These are phyloP conservation scores for Stegodyphus mimosarum DNA, from an alignment of 1,140 invertebrate species.

Conservation along the genomic window DNA sequence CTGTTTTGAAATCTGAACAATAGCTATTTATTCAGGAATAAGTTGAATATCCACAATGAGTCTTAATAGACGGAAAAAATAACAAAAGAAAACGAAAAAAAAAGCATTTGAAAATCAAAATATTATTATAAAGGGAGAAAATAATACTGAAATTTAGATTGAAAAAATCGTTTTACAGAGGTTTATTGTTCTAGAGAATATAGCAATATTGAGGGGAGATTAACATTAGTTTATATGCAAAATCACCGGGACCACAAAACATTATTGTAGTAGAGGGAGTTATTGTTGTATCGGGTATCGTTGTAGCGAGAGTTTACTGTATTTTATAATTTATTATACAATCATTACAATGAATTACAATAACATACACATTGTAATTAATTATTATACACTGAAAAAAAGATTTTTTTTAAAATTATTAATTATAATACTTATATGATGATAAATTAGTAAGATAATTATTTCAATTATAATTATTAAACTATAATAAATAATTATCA, in stretches of 20 bases:
- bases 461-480: too few relatives aligned
- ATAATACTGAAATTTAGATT: slow-evolving; percentile 1
- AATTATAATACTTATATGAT: too few relatives aligned
- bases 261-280: slow-evolving; percentile 2
- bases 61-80: slow-evolving; percentile 3
- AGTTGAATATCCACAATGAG: not conserved
- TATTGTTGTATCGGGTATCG: not conserved
- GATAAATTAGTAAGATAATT: too few relatives aligned
- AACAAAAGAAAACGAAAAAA: not conserved
- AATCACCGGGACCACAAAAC: not conserved
- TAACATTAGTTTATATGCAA: too few relatives aligned
- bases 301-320: slow-evolving; percentile 5
- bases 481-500: too few relatives aligned
- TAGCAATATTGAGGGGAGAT: not conserved
- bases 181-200: slow-evolving; percentile 3
- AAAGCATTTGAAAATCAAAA: too few relatives aligned
- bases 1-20: slow-evolving; percentile 1
- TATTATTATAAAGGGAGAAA: not conserved
- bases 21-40: not conserved
- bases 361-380: too few relatives aligned
- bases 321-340: too few relatives aligned
- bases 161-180: slow-evolving; percentile 2
- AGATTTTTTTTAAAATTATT: too few relatives aligned
- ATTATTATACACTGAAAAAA: too few relatives aligned
- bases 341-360: too few relatives aligned